Percentiles rank a stretch among this genome's conserved stretches.
Evolutionary conservation across 1,140 invertebrate species (phyloP).

Genomic region (Caenorhabditis briggsae): DNA sequence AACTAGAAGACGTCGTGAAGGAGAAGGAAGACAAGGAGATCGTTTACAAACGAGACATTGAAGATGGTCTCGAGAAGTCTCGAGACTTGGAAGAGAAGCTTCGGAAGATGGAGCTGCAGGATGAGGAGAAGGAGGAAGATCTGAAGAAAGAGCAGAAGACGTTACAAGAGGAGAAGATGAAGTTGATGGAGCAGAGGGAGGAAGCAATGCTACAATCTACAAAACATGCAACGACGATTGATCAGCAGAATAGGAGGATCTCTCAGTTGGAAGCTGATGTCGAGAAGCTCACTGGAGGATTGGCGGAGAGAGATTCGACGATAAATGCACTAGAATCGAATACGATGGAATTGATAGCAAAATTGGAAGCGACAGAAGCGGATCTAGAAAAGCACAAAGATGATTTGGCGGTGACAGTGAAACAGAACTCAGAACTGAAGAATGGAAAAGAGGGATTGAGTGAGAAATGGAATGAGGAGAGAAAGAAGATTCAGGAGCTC

Average conservation of each 20-base stretch:
- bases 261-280: constrained; percentile 27
- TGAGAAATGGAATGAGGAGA: constrained; percentile 49
- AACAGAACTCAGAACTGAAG: constrained; percentile 34
- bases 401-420: constrained; percentile 13
- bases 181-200: constrained; percentile 23
- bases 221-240: constrained; percentile 28
- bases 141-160: constrained; percentile 42
- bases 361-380: not conserved
- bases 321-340: constrained; percentile 3
- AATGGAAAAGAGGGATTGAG: constrained; percentile 41
- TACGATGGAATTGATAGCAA: constrained; percentile 32
- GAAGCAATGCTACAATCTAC: constrained; percentile 16
- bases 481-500: constrained; percentile 42
- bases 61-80: constrained; percentile 20
- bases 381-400: constrained; percentile 33
- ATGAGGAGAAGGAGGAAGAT: constrained; percentile 50
- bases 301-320: constrained; percentile 1
- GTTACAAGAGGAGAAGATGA: constrained; percentile 38
- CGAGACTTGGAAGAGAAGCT: constrained; percentile 55
- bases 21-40: constrained; percentile 23
- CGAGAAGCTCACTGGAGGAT: not conserved
- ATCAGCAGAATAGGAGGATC: constrained; percentile 16
- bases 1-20: constrained; percentile 47
- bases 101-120: not conserved
- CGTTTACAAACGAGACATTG: constrained; percentile 37